Evolutionary conservation across 2,113 vertebrate species (phyloP), one percentile per base, ranked within the genome.

Genomic region (Thamnaconus septentrionalis): DNA sequence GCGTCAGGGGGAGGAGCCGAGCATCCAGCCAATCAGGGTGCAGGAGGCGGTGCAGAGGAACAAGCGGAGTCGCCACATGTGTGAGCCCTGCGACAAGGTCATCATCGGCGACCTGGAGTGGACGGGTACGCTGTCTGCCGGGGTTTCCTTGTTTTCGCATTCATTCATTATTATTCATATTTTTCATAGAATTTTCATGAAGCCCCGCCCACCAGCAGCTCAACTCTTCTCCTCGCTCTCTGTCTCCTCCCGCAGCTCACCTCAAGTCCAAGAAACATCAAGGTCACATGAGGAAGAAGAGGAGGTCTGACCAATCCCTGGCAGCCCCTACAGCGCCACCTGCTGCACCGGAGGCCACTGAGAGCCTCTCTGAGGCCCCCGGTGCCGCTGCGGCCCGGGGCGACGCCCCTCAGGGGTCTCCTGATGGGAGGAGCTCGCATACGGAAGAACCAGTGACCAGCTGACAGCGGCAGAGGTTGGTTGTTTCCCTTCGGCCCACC

Each of bases 51-150:
- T 73, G 53, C 71, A 56, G 0, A 91, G 91, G 57, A 95, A 95
- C 89, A 96, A 95, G 73, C 86, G 94, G 47, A 94, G 91, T 60
- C 84, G 64, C 1, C 93, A 85, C 5, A 50, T 82, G 6, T 99
- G 97, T 44, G 93, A 96, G 31, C 71, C 93, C 42, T 99, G 97
- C 3, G 78, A 90, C 76, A 93, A 93, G 47, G 73, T 98, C 62
- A 96, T 99, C 89, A 93, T 98, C 0, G 96, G 97, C 5, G 96
- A 98, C 84, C 87, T 93, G 56, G 94, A 98, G 83, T 99, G 97
- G 96, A 89, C 91, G 89, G 97, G 97, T 99, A 72, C 89, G 88
- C 18, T 31, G 18, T 31, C 18, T 31, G 18, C 18, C 18, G 18
- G 18, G 18, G 18, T 31, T 31, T 31, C 18, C 18, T 31, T 31